phyloP scores from a whole-genome alignment of 2,113 vertebrate species.

The Rhinoderma darwinii region DNA sequence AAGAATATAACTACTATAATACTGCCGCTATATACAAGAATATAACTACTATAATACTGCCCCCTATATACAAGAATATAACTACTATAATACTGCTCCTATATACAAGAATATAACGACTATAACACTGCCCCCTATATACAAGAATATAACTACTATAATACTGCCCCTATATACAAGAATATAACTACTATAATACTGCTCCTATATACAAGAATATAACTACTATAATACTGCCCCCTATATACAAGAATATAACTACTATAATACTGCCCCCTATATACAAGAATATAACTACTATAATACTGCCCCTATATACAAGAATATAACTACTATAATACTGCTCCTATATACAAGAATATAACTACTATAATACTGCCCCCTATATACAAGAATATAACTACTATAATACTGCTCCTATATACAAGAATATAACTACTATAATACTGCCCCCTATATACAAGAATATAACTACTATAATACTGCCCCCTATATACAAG shows the following conservation, averaged over 20 bases:
- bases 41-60: conserved; percentile 13
- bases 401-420: background rate
- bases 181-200: conserved; percentile 24
- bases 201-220: no score
- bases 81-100: conserved; percentile 2
- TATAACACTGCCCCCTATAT: background rate
- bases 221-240: no score
- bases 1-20: conserved; percentile 8
- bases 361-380: conserved; percentile 8
- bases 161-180: conserved; percentile 13
- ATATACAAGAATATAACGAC: no score
- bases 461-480: no score
- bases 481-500: no score
- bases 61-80: background rate
- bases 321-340: conserved; percentile 8
- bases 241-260: no score
- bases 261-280: no score
- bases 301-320: background rate
- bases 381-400: background rate
- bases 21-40: background rate
- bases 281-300: no score
- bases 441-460: background rate
- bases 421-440: background rate
- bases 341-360: conserved; percentile 18
- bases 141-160: conserved; percentile 5